Conservation (phyloP, 2,113 vertebrate species). For the Aythya baeri region DNA sequence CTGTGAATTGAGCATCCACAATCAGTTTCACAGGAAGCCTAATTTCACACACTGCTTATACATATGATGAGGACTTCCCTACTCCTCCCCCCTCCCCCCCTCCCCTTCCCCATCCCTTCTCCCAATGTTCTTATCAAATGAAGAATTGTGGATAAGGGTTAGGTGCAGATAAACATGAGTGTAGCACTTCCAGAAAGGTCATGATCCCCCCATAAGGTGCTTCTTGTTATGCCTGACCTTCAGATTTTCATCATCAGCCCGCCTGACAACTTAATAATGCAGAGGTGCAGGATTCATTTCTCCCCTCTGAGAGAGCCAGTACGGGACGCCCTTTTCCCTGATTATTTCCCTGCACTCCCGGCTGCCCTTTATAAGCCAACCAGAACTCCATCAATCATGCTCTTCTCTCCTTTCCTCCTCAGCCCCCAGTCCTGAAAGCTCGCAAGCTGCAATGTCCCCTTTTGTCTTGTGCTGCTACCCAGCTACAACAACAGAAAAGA, state of each 20-base stretch:
- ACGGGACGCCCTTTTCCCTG: conserved; percentile 92
- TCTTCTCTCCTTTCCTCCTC: conserved; percentile 83
- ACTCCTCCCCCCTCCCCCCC: not conserved
- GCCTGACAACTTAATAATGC: conserved; percentile 96
- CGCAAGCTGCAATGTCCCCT: conserved; percentile 77
- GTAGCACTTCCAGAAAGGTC: conserved; percentile 94
- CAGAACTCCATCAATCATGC: conserved; percentile 98
- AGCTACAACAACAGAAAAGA: conserved; percentile 50
- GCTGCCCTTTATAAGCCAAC: conserved; percentile 98
- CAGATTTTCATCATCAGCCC: conserved; percentile 98
- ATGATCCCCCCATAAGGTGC: conserved; percentile 94
- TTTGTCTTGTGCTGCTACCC: conserved; percentile 77
- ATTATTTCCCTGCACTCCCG: conserved; percentile 96
- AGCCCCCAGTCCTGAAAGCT: conserved; percentile 76
- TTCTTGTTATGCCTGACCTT: conserved; percentile 99
- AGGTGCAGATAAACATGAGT: conserved; percentile 99
- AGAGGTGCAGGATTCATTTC: conserved; percentile 90
- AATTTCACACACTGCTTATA: conserved; percentile 81
- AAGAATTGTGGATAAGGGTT: conserved; percentile 99
- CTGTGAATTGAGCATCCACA: conserved; percentile 77
- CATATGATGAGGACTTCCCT: conserved; percentile 73
- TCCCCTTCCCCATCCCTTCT: conserved; percentile 34
- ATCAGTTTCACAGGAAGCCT: conserved; percentile 80
- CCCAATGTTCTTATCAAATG: conserved; percentile 95
- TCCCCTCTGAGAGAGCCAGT: conserved; percentile 85